phyloP scores from a whole-genome alignment of 1,140 invertebrate species.

The Potamilus streckersoni region DNA sequence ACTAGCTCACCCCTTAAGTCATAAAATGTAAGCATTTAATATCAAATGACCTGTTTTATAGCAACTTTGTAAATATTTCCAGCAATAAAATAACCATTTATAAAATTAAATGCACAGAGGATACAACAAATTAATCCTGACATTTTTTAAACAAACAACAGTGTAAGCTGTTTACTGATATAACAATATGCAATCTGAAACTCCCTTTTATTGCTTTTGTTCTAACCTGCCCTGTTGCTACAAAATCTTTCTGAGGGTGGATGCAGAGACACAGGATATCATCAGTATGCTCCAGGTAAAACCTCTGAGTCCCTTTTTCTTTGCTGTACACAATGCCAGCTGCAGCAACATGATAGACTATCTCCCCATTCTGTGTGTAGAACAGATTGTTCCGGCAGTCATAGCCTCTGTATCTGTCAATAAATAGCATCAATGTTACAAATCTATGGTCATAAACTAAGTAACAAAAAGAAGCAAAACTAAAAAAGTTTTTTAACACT shows the following conservation, averaged over 20 bases:
- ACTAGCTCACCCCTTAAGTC: too few relatives aligned
- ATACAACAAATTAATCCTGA: not conserved
- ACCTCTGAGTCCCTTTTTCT: slow-evolving; percentile 62
- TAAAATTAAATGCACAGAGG: not conserved
- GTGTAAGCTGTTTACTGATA: too few relatives aligned
- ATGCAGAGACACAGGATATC: slow-evolving; percentile 67
- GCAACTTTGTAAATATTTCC: too few relatives aligned
- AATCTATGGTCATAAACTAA: too few relatives aligned
- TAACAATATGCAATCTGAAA: too few relatives aligned
- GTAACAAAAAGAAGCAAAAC: too few relatives aligned
- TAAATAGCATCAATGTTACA: not conserved
- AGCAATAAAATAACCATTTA: not conserved
- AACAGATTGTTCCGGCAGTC: slow-evolving; percentile 69
- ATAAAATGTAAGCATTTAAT: too few relatives aligned
- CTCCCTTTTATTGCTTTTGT: too few relatives aligned
- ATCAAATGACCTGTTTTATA: too few relatives aligned
- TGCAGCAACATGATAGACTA: slow-evolving; percentile 69
- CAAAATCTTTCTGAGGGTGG: slow-evolving; percentile 65
- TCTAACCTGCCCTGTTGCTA: slow-evolving; percentile 67
- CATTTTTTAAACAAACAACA: not conserved
- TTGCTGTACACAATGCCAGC: slow-evolving; percentile 63
- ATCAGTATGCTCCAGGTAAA: slow-evolving; percentile 67
- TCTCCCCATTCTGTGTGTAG: slow-evolving; percentile 63
- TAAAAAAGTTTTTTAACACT: too few relatives aligned
- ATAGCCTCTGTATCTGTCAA: slow-evolving; percentile 67